These are phyloP conservation scores for Thera obeliscata DNA, from an alignment of 2,888 invertebrate species.

Conservation along the genomic window DNA sequence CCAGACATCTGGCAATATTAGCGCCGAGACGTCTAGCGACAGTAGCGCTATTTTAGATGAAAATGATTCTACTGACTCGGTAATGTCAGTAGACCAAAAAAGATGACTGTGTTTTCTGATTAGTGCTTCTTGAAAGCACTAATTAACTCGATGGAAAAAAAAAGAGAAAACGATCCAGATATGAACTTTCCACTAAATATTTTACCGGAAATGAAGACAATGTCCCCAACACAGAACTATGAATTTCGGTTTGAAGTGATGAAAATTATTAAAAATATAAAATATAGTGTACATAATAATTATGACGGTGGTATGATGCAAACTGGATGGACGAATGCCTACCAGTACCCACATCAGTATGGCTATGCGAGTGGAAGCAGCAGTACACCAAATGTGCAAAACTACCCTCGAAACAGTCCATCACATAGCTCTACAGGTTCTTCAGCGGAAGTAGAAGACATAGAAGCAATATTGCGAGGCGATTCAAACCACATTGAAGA, in stretches of 20 bases:
- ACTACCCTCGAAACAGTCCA: constrained; percentile 14
- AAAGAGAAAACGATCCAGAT: constrained; percentile 34
- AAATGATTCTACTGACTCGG: constrained; percentile 32
- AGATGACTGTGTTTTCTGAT: too few relatives aligned
- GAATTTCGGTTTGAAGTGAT: constrained; percentile 44
- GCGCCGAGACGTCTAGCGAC: constrained; percentile 4
- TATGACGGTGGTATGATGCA: constrained; percentile 33
- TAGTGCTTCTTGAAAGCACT: too few relatives aligned
- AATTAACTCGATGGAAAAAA: too few relatives aligned
- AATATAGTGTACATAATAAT: constrained; percentile 33
- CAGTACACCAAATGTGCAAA: constrained; percentile 33
- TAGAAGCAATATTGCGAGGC: too few relatives aligned
- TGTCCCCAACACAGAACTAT: constrained; percentile 42
- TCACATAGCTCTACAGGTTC: too few relatives aligned
- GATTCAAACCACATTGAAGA: too few relatives aligned
- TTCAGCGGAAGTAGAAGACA: too few relatives aligned
- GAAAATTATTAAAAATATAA: constrained; percentile 38
- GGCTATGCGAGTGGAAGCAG: constrained; percentile 31
- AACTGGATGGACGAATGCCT: constrained; percentile 30
- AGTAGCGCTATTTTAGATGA: constrained; percentile 28
- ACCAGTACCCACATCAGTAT: constrained; percentile 30
- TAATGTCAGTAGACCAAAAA: constrained; percentile 12
- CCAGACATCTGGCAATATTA: too few relatives aligned
- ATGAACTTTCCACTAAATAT: constrained; percentile 41
- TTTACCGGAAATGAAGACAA: constrained; percentile 44